Evolutionary conservation across 1,140 invertebrate species (phyloP).

Genomic region (Ectropis grisescens): DNA sequence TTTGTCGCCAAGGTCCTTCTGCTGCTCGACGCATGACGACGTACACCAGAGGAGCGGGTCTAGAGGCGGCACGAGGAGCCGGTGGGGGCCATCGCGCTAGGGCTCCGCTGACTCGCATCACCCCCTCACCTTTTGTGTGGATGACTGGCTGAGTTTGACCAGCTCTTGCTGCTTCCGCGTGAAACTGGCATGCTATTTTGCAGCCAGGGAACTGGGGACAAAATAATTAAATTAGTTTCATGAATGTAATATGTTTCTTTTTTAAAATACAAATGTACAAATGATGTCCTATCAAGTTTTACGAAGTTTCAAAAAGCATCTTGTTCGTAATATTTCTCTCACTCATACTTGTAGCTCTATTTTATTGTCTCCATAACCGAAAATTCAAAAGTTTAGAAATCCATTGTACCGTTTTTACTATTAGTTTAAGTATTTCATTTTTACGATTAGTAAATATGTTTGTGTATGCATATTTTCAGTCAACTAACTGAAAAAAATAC

Average conservation of each 20-base stretch:
- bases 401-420: too few species aligned
- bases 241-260: not conserved
- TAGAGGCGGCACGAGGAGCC: constrained; percentile 61
- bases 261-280: too few species aligned
- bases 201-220: constrained; percentile 77
- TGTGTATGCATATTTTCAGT: too few species aligned
- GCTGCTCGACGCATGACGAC: constrained; percentile 75
- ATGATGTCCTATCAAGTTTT: too few species aligned
- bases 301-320: too few species aligned
- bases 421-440: too few species aligned
- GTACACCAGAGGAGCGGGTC: constrained; percentile 74
- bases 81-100: constrained; percentile 74
- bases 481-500: too few species aligned
- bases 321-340: too few species aligned
- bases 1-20: constrained; percentile 75
- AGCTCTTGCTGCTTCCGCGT: constrained; percentile 71
- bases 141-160: constrained; percentile 76
- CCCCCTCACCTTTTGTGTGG: constrained; percentile 76
- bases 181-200: constrained; percentile 77
- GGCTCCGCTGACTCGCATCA: constrained; percentile 71
- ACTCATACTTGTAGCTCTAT: too few species aligned
- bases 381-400: too few species aligned
- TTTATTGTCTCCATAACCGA: too few species aligned
- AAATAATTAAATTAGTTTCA: constrained; percentile 14
- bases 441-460: too few species aligned